Conservation (phyloP, 1,140 invertebrate genomes). For the Papilio polyxenes region DNA sequence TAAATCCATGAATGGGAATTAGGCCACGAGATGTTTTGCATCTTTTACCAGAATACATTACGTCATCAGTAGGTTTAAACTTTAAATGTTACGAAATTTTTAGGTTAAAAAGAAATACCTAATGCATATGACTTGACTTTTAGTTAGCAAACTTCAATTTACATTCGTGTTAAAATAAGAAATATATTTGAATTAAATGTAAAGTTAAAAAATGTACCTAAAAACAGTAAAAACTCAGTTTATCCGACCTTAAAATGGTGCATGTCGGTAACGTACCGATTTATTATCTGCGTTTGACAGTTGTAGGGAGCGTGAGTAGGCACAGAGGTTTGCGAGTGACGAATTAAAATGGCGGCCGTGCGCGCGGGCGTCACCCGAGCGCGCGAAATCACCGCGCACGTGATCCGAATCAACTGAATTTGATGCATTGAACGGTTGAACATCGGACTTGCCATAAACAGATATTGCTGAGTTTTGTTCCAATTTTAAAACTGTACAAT, state of each 20-base stretch:
- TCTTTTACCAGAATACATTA: constrained; percentile 7
- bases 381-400: constrained; percentile 25
- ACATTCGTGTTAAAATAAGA: neutral
- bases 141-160: neutral
- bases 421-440: neutral
- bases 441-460: neutral
- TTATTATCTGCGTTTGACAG: constrained; percentile 36
- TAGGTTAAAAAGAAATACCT: neutral
- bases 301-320: constrained; percentile 20
- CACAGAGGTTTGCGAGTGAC: constrained; percentile 4
- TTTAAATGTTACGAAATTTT: neutral
- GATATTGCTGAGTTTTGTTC: constrained; percentile 8
- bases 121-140: neutral
- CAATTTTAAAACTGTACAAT: neutral
- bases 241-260: constrained; percentile 10
- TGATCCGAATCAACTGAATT: constrained; percentile 1
- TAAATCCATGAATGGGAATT: constrained; percentile 25
- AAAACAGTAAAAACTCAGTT: neutral
- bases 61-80: constrained; percentile 10
- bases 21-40: constrained; percentile 21
- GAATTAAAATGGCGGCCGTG: constrained; percentile 34
- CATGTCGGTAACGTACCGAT: constrained; percentile 10
- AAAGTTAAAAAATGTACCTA: neutral
- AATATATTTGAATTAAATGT: neutral
- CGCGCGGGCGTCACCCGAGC: constrained; percentile 5